Evolutionary conservation across 2,888 invertebrate genomes (phyloP).

Genomic region (Macrosoma leucophasiata): DNA sequence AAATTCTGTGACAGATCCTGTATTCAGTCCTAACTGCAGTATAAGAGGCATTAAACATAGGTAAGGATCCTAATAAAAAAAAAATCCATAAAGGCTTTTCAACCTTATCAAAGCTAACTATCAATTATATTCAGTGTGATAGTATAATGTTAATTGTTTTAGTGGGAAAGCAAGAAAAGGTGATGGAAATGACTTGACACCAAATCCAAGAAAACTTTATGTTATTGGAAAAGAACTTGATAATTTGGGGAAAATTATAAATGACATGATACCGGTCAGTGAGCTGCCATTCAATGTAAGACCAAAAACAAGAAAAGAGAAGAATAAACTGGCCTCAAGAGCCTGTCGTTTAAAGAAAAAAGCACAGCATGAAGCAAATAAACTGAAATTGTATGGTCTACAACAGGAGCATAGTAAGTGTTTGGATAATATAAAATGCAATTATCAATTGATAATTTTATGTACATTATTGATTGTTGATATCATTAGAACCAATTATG

Average conservation of each 20-base stretch:
- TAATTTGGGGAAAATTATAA: constrained; percentile 92
- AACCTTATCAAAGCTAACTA: constrained; percentile 2
- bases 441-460: too few relatives aligned
- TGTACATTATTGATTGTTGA: too few relatives aligned
- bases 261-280: constrained; percentile 96
- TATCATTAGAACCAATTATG: too few relatives aligned
- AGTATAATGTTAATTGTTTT: constrained; percentile 16
- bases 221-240: constrained; percentile 94
- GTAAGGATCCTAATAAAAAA: constrained; percentile 47
- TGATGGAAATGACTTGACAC: constrained; percentile 97
- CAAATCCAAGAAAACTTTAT: constrained; percentile 93
- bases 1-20: constrained; percentile 95
- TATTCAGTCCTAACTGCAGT: constrained; percentile 94
- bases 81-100: background rate
- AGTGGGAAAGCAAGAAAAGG: constrained; percentile 96
- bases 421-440: too few relatives aligned
- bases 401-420: constrained; percentile 95
- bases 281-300: constrained; percentile 92
- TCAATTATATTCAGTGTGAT: constrained; percentile 3
- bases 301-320: constrained; percentile 96
- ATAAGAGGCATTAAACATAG: constrained; percentile 93
- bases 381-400: constrained; percentile 94
- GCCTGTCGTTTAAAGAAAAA: constrained; percentile 98
- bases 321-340: constrained; percentile 97
- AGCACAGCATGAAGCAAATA: constrained; percentile 99